Base-by-base conservation (phyloP, 2,888 invertebrate species). In the Mesochorus sp. region DNA sequence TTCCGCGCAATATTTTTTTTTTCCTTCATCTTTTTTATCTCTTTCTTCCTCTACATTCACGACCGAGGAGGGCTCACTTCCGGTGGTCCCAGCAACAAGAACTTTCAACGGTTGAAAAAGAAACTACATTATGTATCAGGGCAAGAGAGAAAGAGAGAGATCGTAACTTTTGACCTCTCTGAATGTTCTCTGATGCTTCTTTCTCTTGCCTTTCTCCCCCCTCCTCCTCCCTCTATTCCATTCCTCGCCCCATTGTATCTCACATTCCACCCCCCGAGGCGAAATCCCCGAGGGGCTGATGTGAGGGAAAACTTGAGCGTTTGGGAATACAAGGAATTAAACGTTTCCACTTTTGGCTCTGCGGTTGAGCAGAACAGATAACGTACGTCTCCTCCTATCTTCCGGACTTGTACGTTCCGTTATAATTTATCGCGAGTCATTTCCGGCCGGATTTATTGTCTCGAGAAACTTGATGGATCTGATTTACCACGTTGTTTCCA, bases 81-180 rank as follows among this genome's bases (percentile, higher is more conserved):
- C 62, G 12, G 37, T 8, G 53, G 49, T 28, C 59, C 44, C 24
- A n/a, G 28, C 62, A 37, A 71, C 37, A 44, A 66, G 71, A 78
- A 78, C 70, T 77, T 74, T 26, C 49, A 62, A 55, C 47, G 57
- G 34, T 55, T 34, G 55, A 55, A 76, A 76, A 78, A 81, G 73
- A 80, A 78, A 78, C 80, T 78, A 76, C 81, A 81, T 81, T 80
- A 81, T 81, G 80, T 80, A 81, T 81, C 78, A 80, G 78, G 37
- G 28, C 10, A 39, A 26, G 14, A 24, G 24, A 24, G 37, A 19
- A 8, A 26, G n/a, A 42, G 49, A 19, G 12, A 64, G 74, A 71
- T 81, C 79, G 68, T 79, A 81, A 81, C 81, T 81, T 79, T 47
- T 67, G 70, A 75, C 71, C 75, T 61, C 39, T 26, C 66, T 49